Base-by-base conservation (phyloP, 2,888 invertebrate genomes). In the Gryllus longicercus region DNA sequence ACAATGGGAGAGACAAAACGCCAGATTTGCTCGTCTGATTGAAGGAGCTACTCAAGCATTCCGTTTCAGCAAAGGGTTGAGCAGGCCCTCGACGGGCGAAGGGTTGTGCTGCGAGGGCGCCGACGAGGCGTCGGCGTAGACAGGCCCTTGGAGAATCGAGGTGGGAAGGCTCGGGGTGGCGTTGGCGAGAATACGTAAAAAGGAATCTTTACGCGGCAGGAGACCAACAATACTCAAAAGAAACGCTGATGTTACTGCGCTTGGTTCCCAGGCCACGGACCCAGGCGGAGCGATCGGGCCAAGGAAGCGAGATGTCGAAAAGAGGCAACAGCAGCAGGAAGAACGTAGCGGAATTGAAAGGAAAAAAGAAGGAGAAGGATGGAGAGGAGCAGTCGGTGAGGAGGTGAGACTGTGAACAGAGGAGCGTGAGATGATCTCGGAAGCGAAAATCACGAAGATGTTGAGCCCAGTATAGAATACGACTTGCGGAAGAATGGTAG, bases 181-280 rank as follows among this genome's bases (percentile, higher is more conserved):
- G 63, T n/a, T 63, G 63, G 16, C 63, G 8, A 63, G 63, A 63
- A 63, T 63, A 63, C 63, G 63, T 63, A 63, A 63, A 63, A 63
- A 63, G 63, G 63, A 63, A 63, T 63, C 63, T 63, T 63, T 63
- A 63, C 63, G 63, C 63, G n/a, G 38, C 38, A 38, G 38, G 63
- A 63, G 63, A 63, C 63, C 63, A 63, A 63, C 63, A 63, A 63
- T 63, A 63, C 63, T 63, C 16, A 63, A 63, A 63, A 63, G 63
- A 63, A 63, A 63, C n/a, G 63, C 63, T 63, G 63, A 63, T n/a
- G 63, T 63, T 18, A n/a, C 63, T 14, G 63, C n/a, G 63, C 63
- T 63, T 38, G 63, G 38, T 38, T 38, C 38, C 38, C 38, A 38
- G 38, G 38, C 38, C 38, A 38, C 38, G 38, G 38, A 38, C 38